A percentile compares a stretch with the other conserved stretches of the same genome.
Evolutionary conservation across 2,888 invertebrate genomes (phyloP).

Genomic region (Andrena bicolor): DNA sequence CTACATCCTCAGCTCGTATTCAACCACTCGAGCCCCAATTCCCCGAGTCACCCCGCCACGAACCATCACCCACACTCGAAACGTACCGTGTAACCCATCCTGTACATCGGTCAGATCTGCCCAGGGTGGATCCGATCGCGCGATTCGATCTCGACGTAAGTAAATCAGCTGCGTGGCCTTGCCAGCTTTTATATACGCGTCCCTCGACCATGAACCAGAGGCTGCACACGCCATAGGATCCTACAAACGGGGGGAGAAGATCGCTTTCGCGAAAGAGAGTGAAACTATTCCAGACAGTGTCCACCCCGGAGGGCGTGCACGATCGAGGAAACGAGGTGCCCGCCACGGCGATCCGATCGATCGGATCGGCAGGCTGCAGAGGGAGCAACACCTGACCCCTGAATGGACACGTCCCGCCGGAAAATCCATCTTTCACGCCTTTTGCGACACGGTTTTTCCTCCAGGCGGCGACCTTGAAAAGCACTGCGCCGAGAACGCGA

Average conservation of each 20-base stretch:
- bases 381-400: conserved; percentile 3
- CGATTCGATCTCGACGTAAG: conserved; percentile 44
- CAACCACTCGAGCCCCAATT: neutral
- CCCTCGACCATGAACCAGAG: conserved; percentile 36
- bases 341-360: neutral
- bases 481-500: neutral
- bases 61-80: neutral
- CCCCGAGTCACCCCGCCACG: neutral
- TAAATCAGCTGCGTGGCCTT: conserved; percentile 55
- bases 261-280: conserved; percentile 69
- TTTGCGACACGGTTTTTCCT: conserved; percentile 4
- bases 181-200: conserved; percentile 64
- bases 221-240: conserved; percentile 32
- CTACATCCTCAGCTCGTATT: no score
- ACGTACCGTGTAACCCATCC: conserved; percentile 80
- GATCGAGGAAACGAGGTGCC: neutral
- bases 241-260: conserved; percentile 45
- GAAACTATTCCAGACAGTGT: conserved; percentile 56
- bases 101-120: neutral
- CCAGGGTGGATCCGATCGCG: conserved; percentile 5
- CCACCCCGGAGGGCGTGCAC: neutral
- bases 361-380: neutral
- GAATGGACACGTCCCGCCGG: neutral
- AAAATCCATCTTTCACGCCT: conserved; percentile 17
- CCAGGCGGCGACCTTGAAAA: conserved; percentile 23